Conservation (phyloP, 2,888 invertebrate species). For the Hecatera dysodea region DNA sequence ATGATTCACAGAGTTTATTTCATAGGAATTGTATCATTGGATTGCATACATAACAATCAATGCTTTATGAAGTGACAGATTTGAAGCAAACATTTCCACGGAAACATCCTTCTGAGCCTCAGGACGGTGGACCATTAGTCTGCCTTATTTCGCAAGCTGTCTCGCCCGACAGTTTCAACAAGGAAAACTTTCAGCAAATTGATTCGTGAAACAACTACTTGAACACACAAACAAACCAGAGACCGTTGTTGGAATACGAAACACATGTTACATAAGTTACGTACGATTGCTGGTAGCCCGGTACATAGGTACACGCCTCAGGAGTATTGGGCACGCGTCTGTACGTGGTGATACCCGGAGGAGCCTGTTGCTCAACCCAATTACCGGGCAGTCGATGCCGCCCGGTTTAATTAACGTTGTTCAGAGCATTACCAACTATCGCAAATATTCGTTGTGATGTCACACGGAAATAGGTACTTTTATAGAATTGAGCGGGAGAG, state of each 20-base stretch:
- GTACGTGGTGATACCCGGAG: slow-evolving; percentile 58
- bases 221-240: slow-evolving; percentile 35
- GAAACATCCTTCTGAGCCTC: background rate
- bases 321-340: slow-evolving; percentile 56
- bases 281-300: slow-evolving; percentile 14
- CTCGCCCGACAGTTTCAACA: slow-evolving; percentile 2
- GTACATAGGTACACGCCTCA: slow-evolving; percentile 38
- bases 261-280: slow-evolving; percentile 33
- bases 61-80: background rate
- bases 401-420: slow-evolving; percentile 71
- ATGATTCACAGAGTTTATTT: background rate
- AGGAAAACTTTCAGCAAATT: slow-evolving; percentile 32
- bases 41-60: background rate
- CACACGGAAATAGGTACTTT: slow-evolving; percentile 19
- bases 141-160: slow-evolving; percentile 5
- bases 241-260: slow-evolving; percentile 37
- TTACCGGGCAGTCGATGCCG: slow-evolving; percentile 61
- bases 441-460: slow-evolving; percentile 45
- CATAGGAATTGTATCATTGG: background rate
- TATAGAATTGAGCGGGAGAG: slow-evolving; percentile 4
- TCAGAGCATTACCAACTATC: slow-evolving; percentile 66
- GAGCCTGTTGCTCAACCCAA: slow-evolving; percentile 74
- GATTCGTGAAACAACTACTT: slow-evolving; percentile 18
- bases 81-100: background rate
- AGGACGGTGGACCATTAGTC: background rate